Evolutionary conservation across 2,888 invertebrate genomes (phyloP), one percentile per base, ranked within the genome.

Genomic region (Ormia ochracea): DNA sequence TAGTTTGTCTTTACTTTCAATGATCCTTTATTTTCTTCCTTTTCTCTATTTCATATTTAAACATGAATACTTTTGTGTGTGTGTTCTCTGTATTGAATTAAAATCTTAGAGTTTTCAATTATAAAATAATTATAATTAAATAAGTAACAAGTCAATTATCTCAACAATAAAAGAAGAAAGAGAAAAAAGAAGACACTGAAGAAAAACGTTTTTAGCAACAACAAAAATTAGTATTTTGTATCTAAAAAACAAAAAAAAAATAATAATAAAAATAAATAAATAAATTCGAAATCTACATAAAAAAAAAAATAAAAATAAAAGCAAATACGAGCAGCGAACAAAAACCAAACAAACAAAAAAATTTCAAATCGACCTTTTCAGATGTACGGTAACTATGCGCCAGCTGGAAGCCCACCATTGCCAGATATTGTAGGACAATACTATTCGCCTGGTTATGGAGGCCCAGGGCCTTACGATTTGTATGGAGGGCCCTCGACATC

Each of bases 291-390:
- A 78, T n/a, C n/a, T n/a, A n/a, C n/a, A 9, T 43, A 76, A 81
- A 54, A 75, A 17, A 65, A 70, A 72, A 33, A 48, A 54, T 77
- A 63, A 45, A 74, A 59, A 70, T 66, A 50, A 73, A 33, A 50
- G 4, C 43, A 54, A 58, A 78, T 14, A 59, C 72, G 52, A 75
- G 75, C 75, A 72, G 61, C 70, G 70, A 72, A 61, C 59, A 80
- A 56, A 75, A 80, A 75, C 69, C 85, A 85, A 84, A 84, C 38
- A 23, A 33, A n/a, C n/a, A 45, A 84, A 82, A 75, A 78, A 75
- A 82, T 84, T 87, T 88, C 86, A 86, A 88, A 89, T 88, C 88
- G 88, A 86, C 89, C 87, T 87, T 90, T 90, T 89, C 90, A 90
- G 90, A 90, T 90, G 89, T 90, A 89, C 87, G 88, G 88, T 88